A percentile compares a stretch with the other conserved stretches of the same genome.
Evolutionary conservation across 2,797 vertebrate genomes (phyloP).

Genomic region (Hydrocynus forskahlii): DNA sequence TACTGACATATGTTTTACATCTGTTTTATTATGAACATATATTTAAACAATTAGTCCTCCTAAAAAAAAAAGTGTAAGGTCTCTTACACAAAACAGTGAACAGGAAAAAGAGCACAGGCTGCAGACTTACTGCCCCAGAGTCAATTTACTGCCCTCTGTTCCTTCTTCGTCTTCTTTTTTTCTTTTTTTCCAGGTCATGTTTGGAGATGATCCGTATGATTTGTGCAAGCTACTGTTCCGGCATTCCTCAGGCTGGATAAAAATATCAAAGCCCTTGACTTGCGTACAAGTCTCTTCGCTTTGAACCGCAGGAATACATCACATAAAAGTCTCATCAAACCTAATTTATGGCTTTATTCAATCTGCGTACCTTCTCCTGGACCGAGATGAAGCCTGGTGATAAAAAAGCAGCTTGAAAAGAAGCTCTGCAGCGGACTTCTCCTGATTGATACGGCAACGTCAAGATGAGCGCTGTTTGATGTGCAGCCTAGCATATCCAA

Average conservation of each 20-base stretch:
- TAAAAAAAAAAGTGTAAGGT: too few relatives aligned
- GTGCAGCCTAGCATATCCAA: not conserved
- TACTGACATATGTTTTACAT: too few relatives aligned
- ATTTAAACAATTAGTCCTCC: too few relatives aligned
- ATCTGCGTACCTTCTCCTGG: constrained; percentile 16
- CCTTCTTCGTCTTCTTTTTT: not conserved
- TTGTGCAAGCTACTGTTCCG: constrained; percentile 45
- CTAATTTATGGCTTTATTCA: constrained; percentile 35
- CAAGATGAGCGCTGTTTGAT: not conserved
- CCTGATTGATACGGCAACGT: not conserved
- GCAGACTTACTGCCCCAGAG: not conserved
- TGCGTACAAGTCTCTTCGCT: constrained; percentile 10
- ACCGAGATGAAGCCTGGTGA: not conserved
- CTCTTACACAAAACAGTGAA: too few relatives aligned
- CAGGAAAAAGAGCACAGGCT: not conserved
- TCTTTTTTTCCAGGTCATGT: not conserved
- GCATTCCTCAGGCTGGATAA: constrained; percentile 28
- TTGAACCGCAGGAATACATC: constrained; percentile 27
- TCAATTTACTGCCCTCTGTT: constrained; percentile 26
- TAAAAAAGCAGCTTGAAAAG: not conserved
- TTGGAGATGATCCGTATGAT: constrained; percentile 30
- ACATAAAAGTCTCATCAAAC: constrained; percentile 20
- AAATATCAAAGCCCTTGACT: constrained; percentile 38
- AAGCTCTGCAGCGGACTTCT: not conserved
- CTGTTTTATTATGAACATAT: too few relatives aligned